Conservation (phyloP, 1,140 invertebrate genomes). For the Harpegnathos saltator region DNA sequence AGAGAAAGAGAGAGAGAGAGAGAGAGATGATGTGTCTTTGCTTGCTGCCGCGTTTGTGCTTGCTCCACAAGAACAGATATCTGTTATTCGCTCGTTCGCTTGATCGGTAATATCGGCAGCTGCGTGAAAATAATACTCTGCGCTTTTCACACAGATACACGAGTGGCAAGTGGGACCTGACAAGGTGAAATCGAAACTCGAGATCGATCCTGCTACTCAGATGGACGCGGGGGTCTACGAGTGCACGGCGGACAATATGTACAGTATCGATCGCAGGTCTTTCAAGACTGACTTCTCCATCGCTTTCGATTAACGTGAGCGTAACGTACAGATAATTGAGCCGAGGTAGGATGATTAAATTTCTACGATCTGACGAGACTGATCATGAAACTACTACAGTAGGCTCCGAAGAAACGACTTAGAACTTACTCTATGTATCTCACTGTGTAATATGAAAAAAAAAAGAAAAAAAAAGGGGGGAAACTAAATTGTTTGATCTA, state of each 20-base stretch:
- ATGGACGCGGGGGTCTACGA: constrained; percentile 97
- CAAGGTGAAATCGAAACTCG: constrained; percentile 95
- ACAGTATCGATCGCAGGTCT: constrained; percentile 94
- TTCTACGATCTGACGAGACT: constrained; percentile 28
- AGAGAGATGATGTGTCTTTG: no score
- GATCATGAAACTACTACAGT: constrained; percentile 10
- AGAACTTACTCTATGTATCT: constrained; percentile 7
- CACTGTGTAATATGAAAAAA: constrained; percentile 20
- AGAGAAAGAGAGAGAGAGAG: no score
- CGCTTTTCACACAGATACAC: constrained; percentile 89
- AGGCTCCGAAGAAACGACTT: constrained; percentile 24
- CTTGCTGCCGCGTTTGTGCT: no score
- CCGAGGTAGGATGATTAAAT: constrained; percentile 17
- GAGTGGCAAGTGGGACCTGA: constrained; percentile 94
- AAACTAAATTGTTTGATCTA: background rate
- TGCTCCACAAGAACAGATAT: background rate
- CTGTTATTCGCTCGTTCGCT: background rate
- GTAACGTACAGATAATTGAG: constrained; percentile 28
- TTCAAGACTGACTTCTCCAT: constrained; percentile 97
- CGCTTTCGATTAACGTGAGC: constrained; percentile 90
- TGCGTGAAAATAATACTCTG: background rate
- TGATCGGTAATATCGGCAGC: background rate
- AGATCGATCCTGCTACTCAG: constrained; percentile 97
- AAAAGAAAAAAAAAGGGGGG: no score
- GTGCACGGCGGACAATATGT: constrained; percentile 97